A percentile compares a stretch with the other conserved stretches of the same genome.
Evolutionary conservation across 2,113 vertebrate species (phyloP).

Genomic region (Otis tarda): DNA sequence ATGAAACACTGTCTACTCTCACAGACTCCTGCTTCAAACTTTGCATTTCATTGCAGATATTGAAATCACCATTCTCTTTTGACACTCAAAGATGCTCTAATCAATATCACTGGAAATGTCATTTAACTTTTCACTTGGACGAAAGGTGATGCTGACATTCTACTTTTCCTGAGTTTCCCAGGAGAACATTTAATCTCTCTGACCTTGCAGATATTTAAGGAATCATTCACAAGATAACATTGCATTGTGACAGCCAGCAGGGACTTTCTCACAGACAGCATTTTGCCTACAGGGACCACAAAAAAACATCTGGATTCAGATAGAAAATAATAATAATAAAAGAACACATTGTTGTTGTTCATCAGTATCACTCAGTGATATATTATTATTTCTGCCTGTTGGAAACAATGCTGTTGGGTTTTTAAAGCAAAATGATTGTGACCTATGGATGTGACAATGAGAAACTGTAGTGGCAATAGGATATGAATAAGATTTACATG

Average conservation of each 20-base stretch:
- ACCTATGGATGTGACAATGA: neutral
- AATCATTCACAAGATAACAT: conserved; percentile 47
- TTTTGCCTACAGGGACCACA: conserved; percentile 43
- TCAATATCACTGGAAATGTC: conserved; percentile 73
- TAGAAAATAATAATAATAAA: neutral
- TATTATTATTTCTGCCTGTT: neutral
- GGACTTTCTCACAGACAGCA: conserved; percentile 28
- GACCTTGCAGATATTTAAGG: conserved; percentile 72
- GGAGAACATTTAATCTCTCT: conserved; percentile 66
- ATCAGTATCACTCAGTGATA: neutral
- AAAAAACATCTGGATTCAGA: conserved; percentile 41
- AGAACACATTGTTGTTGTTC: neutral
- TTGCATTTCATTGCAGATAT: conserved; percentile 23
- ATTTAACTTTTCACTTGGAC: conserved; percentile 46
- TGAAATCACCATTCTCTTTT: conserved; percentile 34
- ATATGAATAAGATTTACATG: neutral
- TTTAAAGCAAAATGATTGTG: neutral
- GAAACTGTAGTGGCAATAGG: neutral
- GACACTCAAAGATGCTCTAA: conserved; percentile 28
- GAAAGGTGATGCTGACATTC: conserved; percentile 72
- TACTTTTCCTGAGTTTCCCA: conserved; percentile 61
- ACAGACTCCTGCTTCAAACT: neutral
- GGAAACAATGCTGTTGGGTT: neutral
- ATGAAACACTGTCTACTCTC: neutral
- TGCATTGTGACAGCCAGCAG: conserved; percentile 51